phyloP scores from a whole-genome alignment of 37 sponge, comb jelly and placozoan species.

The Oscarella lobularis region DNA sequence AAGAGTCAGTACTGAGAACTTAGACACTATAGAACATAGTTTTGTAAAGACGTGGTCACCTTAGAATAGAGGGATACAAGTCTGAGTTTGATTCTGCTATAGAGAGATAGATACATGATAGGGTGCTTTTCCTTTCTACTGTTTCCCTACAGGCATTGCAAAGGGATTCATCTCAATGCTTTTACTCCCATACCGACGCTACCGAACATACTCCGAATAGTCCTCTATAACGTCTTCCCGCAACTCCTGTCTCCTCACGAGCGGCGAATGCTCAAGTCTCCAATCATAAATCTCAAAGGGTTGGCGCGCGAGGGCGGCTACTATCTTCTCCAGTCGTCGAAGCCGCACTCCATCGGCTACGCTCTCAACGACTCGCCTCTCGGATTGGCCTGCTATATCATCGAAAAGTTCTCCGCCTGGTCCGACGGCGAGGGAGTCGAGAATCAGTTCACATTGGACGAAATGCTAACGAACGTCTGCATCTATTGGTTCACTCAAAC shows the following conservation, averaged over 20 bases:
- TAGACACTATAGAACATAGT: too few species aligned
- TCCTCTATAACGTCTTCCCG: background rate
- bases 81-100: too few species aligned
- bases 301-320: background rate
- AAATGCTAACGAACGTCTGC: conserved; percentile 1
- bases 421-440: background rate
- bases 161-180: background rate
- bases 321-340: background rate
- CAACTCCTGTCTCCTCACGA: background rate
- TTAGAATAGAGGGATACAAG: too few species aligned
- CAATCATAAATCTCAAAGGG: background rate
- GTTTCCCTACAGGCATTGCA: background rate
- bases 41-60: too few species aligned
- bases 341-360: background rate
- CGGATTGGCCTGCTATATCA: conserved; percentile 1
- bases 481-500: conserved; percentile 8
- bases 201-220: background rate
- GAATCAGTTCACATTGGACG: background rate
- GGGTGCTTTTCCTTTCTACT: too few species aligned
- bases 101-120: too few species aligned
- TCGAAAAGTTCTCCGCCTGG: background rate
- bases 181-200: background rate
- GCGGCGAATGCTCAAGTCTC: background rate
- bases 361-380: conserved; percentile 7
- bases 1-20: too few species aligned